Base-by-base conservation (phyloP, 2,888 invertebrate species). In the Microchrysa polita region DNA sequence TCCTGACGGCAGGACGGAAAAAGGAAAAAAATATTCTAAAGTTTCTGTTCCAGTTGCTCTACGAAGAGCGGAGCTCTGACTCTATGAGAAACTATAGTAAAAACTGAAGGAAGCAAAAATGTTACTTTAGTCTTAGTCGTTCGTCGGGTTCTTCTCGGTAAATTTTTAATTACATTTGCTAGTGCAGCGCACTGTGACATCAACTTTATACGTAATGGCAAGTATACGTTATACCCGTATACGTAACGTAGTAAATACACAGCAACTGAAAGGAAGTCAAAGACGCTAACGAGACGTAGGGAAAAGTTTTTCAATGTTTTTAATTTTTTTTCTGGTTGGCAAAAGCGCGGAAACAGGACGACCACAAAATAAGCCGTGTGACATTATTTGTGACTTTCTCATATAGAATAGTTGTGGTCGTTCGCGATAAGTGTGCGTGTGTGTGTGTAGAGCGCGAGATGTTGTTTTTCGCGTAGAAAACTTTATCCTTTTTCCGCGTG, bases 121-220 rank as follows among this genome's bases (percentile, higher is more conserved):
- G 65, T 65, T 65, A 48, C 65, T 44, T 44, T 34, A 7, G 27
- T n/a, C n/a, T n/a, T n/a, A n/a, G n/a, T n/a, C n/a, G n/a, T n/a
- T n/a, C n/a, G n/a, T 7, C 27, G 27, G 2, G 14, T 12, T 48
- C 2, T 22, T 23, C 9, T 44, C 22, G 44, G 48, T 65, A 65
- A 65, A 65, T 65, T 65, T 65, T 65, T 65, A 65, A 65, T 65
- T 65, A 65, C 65, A 65, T 65, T 65, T 65, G 48, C 22, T 65
- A 20, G 20, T 65, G 65, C 48, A 65, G 42, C 65, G 65, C 65
- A 65, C 42, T 34, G 27, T 65, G 48, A 48, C 65, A 65, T 65
- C 65, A 65, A 65, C 22, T 44, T 18, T 44, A 18, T n/a, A 7
- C 42, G 22, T 10, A 65, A 48, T 18, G 48, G 1, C 10, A 44